These are phyloP conservation scores for Alviniconcha strummeri DNA, from an alignment of 2,888 invertebrate genomes.

Conservation along the genomic window DNA sequence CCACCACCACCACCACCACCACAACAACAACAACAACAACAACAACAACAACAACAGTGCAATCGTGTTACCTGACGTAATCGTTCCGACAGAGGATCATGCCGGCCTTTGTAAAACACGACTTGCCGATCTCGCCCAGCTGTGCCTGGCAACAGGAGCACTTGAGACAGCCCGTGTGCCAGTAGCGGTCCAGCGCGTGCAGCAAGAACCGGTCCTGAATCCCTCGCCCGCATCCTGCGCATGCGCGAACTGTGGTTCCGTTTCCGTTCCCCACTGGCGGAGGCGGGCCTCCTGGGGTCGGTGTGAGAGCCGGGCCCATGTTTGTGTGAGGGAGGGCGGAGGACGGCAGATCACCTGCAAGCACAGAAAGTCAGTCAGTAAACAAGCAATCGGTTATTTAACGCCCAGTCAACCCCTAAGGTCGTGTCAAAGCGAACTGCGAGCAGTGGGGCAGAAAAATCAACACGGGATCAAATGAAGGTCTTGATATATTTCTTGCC, in stretches of 20 bases:
- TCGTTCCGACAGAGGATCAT: constrained; percentile 97
- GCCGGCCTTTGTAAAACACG: constrained; percentile 93
- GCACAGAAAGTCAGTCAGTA: not conserved
- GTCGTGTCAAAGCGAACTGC: not conserved
- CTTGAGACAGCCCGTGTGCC: constrained; percentile 96
- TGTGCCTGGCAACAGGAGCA: constrained; percentile 92
- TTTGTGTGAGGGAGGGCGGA: constrained; percentile 1
- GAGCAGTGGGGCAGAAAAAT: not conserved
- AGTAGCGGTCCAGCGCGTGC: constrained; percentile 93
- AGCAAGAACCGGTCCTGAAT: constrained; percentile 93
- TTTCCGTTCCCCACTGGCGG: constrained; percentile 14
- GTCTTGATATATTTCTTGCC: not conserved
- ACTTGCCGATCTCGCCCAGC: constrained; percentile 91
- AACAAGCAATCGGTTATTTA: too few relatives aligned
- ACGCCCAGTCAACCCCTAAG: too few relatives aligned
- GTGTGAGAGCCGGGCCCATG: constrained; percentile 30
- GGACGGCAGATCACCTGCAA: constrained; percentile 23
- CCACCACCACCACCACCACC: not conserved
- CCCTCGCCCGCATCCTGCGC: constrained; percentile 92
- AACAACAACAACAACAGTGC: not conserved
- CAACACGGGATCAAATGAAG: not conserved
- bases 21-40: not conserved
- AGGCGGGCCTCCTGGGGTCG: not conserved
- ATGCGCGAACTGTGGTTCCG: constrained; percentile 74
- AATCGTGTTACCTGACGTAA: constrained; percentile 85